Conservation (phyloP, 2,797 vertebrate species). For the Acomys russatus region DNA sequence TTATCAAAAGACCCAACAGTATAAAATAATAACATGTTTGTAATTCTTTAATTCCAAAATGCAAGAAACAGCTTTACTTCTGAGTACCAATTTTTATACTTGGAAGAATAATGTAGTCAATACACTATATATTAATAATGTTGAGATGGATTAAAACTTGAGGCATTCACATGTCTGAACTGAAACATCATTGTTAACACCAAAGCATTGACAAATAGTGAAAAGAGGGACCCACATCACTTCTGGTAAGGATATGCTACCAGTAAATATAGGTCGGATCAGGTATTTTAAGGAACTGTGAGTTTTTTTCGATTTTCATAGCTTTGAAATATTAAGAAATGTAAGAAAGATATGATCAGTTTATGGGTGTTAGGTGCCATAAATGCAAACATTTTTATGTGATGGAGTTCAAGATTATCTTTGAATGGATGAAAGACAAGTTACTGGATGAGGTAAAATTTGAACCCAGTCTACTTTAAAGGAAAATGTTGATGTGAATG, state of each 20-base stretch:
- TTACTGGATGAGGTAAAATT: slow-evolving; percentile 24
- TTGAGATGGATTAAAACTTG: neutral
- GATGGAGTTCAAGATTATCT: slow-evolving; percentile 1
- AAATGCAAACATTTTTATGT: neutral
- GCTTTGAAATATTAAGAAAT: slow-evolving; percentile 43
- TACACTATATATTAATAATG: neutral
- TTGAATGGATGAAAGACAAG: neutral
- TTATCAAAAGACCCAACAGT: neutral
- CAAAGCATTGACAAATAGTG: neutral
- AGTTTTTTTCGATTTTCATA: neutral
- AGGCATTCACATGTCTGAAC: slow-evolving; percentile 18
- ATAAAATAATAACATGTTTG: slow-evolving; percentile 18
- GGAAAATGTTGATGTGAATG: neutral
- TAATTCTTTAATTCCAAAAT: neutral
- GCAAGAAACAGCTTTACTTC: slow-evolving; percentile 17
- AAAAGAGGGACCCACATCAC: neutral
- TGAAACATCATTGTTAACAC: slow-evolving; percentile 21
- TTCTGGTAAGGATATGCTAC: slow-evolving; percentile 27
- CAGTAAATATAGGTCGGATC: neutral
- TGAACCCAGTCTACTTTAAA: neutral
- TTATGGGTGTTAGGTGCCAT: neutral
- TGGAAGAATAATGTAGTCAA: neutral
- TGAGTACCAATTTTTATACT: slow-evolving; percentile 33
- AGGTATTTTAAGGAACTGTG: neutral
- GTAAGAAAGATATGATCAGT: neutral